Percentiles rank a stretch among this genome's conserved stretches.
phyloP scores from a whole-genome alignment of 2,888 invertebrate species.

The Sphaerophoria taeniata region DNA sequence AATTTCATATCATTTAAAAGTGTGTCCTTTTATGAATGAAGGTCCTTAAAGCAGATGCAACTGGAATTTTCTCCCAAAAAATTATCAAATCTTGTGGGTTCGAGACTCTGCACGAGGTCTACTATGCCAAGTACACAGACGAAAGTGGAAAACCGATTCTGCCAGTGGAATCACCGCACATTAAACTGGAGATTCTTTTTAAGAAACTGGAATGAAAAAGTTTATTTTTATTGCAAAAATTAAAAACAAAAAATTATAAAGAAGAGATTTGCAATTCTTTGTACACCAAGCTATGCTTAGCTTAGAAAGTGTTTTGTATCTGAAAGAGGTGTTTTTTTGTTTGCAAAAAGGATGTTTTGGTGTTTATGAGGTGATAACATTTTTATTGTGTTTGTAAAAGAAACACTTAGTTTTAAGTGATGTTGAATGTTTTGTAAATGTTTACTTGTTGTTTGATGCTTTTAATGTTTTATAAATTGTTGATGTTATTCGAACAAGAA shows the following conservation, averaged over 20 bases:
- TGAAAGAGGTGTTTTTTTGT: not conserved
- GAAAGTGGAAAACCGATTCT: slow-evolving; percentile 86
- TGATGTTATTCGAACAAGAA: slow-evolving; percentile 49
- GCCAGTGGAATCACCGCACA: slow-evolving; percentile 86
- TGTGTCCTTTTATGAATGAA: slow-evolving; percentile 77
- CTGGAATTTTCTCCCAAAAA: slow-evolving; percentile 91
- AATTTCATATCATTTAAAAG: not conserved
- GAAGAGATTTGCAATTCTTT: slow-evolving; percentile 25
- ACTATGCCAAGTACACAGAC: slow-evolving; percentile 89
- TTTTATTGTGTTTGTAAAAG: not conserved
- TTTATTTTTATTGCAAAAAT: not conserved
- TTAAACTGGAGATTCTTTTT: slow-evolving; percentile 88
- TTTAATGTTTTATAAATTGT: slow-evolving; percentile 16
- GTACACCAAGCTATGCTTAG: slow-evolving; percentile 55
- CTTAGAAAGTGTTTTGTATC: slow-evolving; percentile 9
- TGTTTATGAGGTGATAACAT: not conserved
- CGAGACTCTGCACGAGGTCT: slow-evolving; percentile 86
- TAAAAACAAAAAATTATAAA: not conserved
- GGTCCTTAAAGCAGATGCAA: slow-evolving; percentile 92
- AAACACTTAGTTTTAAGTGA: slow-evolving; percentile 14
- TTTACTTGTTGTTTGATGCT: slow-evolving; percentile 27
- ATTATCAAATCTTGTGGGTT: slow-evolving; percentile 88
- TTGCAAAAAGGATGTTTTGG: not conserved
- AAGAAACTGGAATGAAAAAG: slow-evolving; percentile 76
- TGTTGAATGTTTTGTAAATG: slow-evolving; percentile 42